A percentile compares a stretch with the other conserved stretches of the same genome.
Conservation (phyloP, 2,888 invertebrate genomes). For the Teleogryllus oceanicus region DNA sequence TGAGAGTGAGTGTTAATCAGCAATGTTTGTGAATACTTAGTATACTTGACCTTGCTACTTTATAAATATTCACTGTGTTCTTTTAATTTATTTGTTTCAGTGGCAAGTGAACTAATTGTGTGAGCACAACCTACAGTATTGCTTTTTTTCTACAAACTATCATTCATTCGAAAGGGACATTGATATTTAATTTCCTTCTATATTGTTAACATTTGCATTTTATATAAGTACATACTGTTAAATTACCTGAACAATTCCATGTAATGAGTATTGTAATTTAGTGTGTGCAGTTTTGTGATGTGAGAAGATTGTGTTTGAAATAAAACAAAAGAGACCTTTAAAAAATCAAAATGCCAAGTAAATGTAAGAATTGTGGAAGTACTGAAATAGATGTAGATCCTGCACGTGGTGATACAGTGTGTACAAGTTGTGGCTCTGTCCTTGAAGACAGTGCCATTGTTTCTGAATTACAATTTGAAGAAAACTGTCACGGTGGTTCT, state of each 20-base stretch:
- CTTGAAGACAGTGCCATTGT: conserved; percentile 95
- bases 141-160: not conserved
- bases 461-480: conserved; percentile 93
- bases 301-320: no score
- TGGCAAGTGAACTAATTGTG: conserved; percentile 20
- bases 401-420: conserved; percentile 90
- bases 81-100: conserved; percentile 22
- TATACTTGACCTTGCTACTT: not conserved
- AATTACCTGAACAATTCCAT: no score
- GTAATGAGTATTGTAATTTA: no score
- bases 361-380: conserved; percentile 83
- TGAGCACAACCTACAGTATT: not conserved
- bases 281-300: no score
- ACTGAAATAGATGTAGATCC: conserved; percentile 93
- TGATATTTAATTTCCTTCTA: not conserved
- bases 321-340: not conserved
- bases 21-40: not conserved
- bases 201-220: no score
- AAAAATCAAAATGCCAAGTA: conserved; percentile 48
- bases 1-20: conserved; percentile 24
- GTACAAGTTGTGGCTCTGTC: conserved; percentile 93
- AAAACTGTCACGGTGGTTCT: conserved; percentile 81
- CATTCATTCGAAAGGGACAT: not conserved
- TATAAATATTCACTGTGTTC: not conserved
- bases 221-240: no score